A percentile compares a stretch with the other conserved stretches of the same genome.
These are phyloP conservation scores for Sipha flava DNA, from an alignment of 1,140 invertebrate genomes.

Conservation along the genomic window DNA sequence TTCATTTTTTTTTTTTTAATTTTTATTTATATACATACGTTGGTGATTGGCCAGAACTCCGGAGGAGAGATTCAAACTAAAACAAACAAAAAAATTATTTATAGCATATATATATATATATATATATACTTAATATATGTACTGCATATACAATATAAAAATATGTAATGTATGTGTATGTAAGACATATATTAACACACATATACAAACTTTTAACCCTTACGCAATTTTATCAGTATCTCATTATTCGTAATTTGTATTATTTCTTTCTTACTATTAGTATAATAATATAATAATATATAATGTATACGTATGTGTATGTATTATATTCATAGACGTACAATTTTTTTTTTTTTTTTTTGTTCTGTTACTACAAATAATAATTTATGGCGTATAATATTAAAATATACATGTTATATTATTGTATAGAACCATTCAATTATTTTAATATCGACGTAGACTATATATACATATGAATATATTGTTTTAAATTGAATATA, in stretches of 20 bases:
- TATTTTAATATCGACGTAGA: not conserved
- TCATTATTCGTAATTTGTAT: slow-evolving; percentile 30
- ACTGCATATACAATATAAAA: not conserved
- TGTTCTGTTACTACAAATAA: not conserved
- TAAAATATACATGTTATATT: not conserved
- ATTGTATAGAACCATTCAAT: not conserved
- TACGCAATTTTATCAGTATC: slow-evolving; percentile 28
- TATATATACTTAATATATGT: too few relatives aligned
- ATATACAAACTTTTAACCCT: slow-evolving; percentile 10
- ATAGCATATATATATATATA: too few relatives aligned
- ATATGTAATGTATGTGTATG: not conserved
- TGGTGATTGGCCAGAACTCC: slow-evolving; percentile 13
- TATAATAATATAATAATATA: not conserved
- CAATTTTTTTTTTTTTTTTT: slow-evolving; percentile 8
- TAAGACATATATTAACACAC: not conserved
- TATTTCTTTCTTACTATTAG: slow-evolving; percentile 25
- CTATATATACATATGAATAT: not conserved
- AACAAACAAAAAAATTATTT: too few relatives aligned
- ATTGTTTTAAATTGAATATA: not conserved
- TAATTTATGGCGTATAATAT: not conserved
- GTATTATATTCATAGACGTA: not conserved
- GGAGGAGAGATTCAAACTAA: not conserved
- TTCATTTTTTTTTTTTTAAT: not conserved
- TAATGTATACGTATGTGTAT: too few relatives aligned
- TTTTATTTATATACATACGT: not conserved